Evolutionary conservation across 2,888 invertebrate genomes (phyloP), one percentile per base, ranked within the genome.

Genomic region (Agrotis puta): DNA sequence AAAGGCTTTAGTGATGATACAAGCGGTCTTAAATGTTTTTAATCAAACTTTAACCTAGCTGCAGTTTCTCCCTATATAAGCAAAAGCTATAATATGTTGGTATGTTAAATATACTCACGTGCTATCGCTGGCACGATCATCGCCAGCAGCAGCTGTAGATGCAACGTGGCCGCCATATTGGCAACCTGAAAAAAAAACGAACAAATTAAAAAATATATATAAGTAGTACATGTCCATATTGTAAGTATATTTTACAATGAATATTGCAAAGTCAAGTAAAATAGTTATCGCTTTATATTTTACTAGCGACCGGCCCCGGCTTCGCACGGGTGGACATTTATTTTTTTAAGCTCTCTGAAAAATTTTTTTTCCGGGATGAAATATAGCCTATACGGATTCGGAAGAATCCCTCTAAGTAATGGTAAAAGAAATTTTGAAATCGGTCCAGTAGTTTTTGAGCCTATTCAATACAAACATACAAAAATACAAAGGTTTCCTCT

Each of bases 101-200:
- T 27, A 53, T 47, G 58, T 64, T 24, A 45, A 63, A 62, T 64
- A 68, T 69, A 88, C 89, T 88, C 81, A 93, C 93, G 93, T 62
- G 93, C 92, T 71, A 89, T 78, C 39, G 83, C 87, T 48, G 91
- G 87, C 51, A 87, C 85, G 43, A 90, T 64, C 51, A 86, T 81
- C 56, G 88, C 87, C n/a, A 92, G 62, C 22, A 92, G 68, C 81
- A 93, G 78, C 74, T 90, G 90, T 50, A 93, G 73, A 64, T 87
- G 73, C 70, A 89, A 54, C 70, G 79, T 68, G 13, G 83, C 73
- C 71, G 85, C 88, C 93, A 93, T 93, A 65, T 67, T 85, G 83
- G 71, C 77, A 62, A 81, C 76, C 91, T 91, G 90, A 50, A 91
- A 92, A 77, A 54, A 76, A 83, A 87, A 74, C 69, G 57, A 67